phyloP scores from a whole-genome alignment of 2,113 vertebrate species.

The Bungarus multicinctus region DNA sequence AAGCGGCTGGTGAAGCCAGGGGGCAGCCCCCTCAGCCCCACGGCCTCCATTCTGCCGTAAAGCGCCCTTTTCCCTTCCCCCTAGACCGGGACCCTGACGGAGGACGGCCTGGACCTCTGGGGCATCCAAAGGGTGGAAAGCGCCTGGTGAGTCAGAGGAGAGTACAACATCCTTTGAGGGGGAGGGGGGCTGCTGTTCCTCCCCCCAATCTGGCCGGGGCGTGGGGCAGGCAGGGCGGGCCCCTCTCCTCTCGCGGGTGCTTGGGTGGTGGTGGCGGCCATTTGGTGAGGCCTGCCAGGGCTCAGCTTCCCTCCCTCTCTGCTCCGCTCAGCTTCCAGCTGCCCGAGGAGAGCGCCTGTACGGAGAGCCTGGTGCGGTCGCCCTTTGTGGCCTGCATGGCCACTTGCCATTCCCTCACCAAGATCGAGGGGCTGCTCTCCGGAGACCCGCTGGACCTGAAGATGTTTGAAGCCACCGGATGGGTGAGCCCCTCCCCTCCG shows the following conservation, averaged over 20 bases:
- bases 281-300: no score
- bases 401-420: constrained; percentile 77
- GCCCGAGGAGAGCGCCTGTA: constrained; percentile 76
- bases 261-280: background rate
- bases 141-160: background rate
- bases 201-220: background rate
- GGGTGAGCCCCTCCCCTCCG: constrained; percentile 53
- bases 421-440: constrained; percentile 70
- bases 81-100: constrained; percentile 72
- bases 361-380: constrained; percentile 78
- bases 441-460: constrained; percentile 68
- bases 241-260: background rate
- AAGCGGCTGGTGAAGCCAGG: background rate
- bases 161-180: background rate
- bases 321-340: constrained; percentile 64
- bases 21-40: rapidly evolving
- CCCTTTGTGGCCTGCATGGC: constrained; percentile 88
- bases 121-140: constrained; percentile 43
- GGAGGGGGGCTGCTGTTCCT: background rate
- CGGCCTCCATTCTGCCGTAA: background rate
- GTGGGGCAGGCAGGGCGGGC: background rate
- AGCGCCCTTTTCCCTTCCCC: background rate
- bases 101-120: constrained; percentile 74
- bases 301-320: no score
- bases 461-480: constrained; percentile 66